A percentile compares a stretch with the other conserved stretches of the same genome.
These are phyloP conservation scores for Apodemia hepburni DNA, from an alignment of 2,888 invertebrate genomes.

Conservation along the genomic window DNA sequence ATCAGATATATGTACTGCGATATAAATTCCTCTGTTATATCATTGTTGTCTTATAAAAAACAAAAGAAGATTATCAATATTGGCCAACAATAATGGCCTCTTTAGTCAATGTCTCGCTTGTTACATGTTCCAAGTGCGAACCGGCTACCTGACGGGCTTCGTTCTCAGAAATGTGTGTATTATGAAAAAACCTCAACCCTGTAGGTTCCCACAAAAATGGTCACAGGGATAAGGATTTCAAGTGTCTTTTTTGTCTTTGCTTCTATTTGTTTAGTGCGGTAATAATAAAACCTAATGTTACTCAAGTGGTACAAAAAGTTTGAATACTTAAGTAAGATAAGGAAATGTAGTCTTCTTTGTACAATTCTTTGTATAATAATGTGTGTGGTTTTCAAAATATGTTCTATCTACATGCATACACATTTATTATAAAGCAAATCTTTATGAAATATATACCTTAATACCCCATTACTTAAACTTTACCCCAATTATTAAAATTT, in stretches of 20 bases:
- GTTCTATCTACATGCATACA: too few species aligned
- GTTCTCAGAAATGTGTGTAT: constrained; percentile 51
- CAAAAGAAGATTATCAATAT: background rate
- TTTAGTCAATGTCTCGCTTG: constrained; percentile 8
- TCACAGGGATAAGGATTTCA: constrained; percentile 62
- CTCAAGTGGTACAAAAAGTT: constrained; percentile 5
- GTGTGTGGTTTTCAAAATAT: too few species aligned
- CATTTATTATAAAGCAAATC: too few species aligned
- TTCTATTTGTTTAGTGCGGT: constrained; percentile 62
- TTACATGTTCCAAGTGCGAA: constrained; percentile 25
- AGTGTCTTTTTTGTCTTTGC: constrained; percentile 70
- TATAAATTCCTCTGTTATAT: too few species aligned
- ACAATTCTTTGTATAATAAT: too few species aligned
- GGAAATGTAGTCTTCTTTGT: background rate
- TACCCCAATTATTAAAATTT: background rate
- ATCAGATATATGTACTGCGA: too few species aligned
- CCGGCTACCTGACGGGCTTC: constrained; percentile 59
- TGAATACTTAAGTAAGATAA: constrained; percentile 1
- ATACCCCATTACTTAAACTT: too few species aligned
- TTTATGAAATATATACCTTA: too few species aligned
- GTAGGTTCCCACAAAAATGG: constrained; percentile 67
- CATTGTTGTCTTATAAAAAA: too few species aligned
- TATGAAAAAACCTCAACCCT: constrained; percentile 52
- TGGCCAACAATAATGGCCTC: background rate
- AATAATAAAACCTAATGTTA: constrained; percentile 47